phyloP scores from a whole-genome alignment of 2,113 vertebrate genomes.

The Lagenorhynchus albirostris region DNA sequence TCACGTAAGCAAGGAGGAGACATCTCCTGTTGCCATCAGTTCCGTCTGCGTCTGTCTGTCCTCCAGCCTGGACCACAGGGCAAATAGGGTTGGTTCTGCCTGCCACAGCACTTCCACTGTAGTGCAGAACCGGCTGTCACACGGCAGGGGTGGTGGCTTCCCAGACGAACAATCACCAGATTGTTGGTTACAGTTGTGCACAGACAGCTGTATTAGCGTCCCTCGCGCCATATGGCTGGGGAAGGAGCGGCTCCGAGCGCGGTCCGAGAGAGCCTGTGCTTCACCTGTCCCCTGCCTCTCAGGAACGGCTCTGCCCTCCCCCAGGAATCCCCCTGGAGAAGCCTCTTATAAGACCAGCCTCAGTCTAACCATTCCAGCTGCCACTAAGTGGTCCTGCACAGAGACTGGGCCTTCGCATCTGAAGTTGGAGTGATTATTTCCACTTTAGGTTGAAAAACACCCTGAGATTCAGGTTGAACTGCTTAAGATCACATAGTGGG shows the following conservation, averaged over 20 bases:
- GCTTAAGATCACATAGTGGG: rapidly evolving
- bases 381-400: rapidly evolving
- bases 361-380: too few species aligned
- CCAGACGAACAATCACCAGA: slow-evolving; percentile 77
- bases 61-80: slow-evolving; percentile 22
- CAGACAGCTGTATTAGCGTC: slow-evolving; percentile 80
- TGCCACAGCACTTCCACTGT: slow-evolving; percentile 65
- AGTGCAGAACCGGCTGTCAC: slow-evolving; percentile 77
- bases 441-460: too few species aligned
- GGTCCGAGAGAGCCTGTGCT: rapidly evolving
- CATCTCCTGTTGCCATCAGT: not conserved
- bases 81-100: slow-evolving; percentile 61
- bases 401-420: rapidly evolving
- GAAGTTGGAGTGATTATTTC: not conserved
- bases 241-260: slow-evolving; percentile 57
- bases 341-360: not conserved
- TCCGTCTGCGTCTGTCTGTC: not conserved
- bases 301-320: rapidly evolving
- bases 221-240: slow-evolving; percentile 71
- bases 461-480: not conserved
- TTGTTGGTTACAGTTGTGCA: slow-evolving; percentile 80
- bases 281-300: not conserved
- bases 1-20: rapidly evolving
- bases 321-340: not conserved
- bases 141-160: slow-evolving; percentile 68